phyloP scores from a whole-genome alignment of 2,113 vertebrate genomes.

The Oncorhynchus nerka region DNA sequence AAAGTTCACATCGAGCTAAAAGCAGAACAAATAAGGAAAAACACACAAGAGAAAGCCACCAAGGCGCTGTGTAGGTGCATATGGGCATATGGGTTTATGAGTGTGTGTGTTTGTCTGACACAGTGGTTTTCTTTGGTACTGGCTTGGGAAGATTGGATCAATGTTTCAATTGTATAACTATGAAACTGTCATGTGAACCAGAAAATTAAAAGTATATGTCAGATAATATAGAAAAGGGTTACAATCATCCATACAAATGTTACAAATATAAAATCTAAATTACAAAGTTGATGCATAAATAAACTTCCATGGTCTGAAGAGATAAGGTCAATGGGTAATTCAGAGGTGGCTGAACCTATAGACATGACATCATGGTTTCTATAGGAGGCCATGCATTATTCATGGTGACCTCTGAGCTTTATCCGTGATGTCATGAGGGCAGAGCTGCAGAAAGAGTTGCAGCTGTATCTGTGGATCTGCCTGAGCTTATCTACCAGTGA shows the following conservation, averaged over 20 bases:
- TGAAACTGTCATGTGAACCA: conserved; percentile 49
- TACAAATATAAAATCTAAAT: conserved; percentile 6
- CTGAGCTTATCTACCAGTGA: conserved; percentile 66
- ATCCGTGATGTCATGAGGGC: conserved; percentile 63
- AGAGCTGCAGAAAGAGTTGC: conserved; percentile 1
- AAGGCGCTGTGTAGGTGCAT: conserved; percentile 46
- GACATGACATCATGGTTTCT: conserved; percentile 40
- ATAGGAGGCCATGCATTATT: conserved; percentile 60
- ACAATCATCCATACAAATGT: background rate
- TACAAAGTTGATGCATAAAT: conserved; percentile 1
- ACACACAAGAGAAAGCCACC: conserved; percentile 60
- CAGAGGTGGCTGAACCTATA: background rate
- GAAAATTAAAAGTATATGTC: conserved; percentile 6
- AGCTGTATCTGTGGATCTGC: conserved; percentile 53
- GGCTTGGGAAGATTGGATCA: conserved; percentile 30
- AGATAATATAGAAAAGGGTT: conserved; percentile 1
- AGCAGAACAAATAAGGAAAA: conserved; percentile 78
- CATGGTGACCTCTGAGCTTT: conserved; percentile 64
- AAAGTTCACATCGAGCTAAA: conserved; percentile 88
- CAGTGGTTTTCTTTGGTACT: conserved; percentile 20
- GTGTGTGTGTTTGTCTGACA: conserved; percentile 20
- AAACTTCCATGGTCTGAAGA: background rate
- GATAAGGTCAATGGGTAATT: conserved; percentile 30
- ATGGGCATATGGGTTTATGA: conserved; percentile 1
- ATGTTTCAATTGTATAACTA: conserved; percentile 10